These are phyloP conservation scores for Hoplias malabaricus DNA, from an alignment of 2,113 vertebrate species.

Conservation along the genomic window DNA sequence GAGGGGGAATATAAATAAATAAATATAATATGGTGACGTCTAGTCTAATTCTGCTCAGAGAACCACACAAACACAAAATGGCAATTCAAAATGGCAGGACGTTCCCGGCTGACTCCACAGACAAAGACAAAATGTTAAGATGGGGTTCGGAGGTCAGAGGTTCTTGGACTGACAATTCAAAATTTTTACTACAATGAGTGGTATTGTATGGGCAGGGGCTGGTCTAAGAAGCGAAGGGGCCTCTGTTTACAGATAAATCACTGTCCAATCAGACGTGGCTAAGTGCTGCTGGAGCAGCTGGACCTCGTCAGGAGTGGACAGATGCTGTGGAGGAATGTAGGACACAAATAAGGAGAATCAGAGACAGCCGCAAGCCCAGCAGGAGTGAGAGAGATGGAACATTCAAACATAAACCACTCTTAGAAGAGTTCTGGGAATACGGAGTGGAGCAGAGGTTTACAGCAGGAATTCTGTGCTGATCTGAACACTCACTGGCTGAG, in stretches of 20 bases:
- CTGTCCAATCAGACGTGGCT: constrained; percentile 23
- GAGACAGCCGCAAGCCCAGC: constrained; percentile 26
- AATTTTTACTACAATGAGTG: constrained; percentile 33
- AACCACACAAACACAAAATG: constrained; percentile 18
- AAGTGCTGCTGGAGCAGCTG: constrained; percentile 36
- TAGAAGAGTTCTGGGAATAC: constrained; percentile 1
- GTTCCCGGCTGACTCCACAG: neutral
- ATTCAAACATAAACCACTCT: constrained; percentile 1
- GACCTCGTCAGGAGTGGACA: constrained; percentile 42
- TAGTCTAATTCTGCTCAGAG: neutral
- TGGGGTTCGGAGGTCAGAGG: neutral
- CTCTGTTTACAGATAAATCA: constrained; percentile 48
- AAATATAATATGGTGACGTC: no score
- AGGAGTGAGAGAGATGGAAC: constrained; percentile 17
- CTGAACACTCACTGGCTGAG: neutral
- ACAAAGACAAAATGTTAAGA: neutral
- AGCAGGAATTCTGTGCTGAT: constrained; percentile 4
- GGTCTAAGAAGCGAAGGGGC: constrained; percentile 5
- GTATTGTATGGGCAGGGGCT: constrained; percentile 33
- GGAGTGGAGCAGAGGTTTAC: constrained; percentile 3
- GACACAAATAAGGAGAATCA: constrained; percentile 31
- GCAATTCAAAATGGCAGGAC: constrained; percentile 18
- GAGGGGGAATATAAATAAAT: neutral
- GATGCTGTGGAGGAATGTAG: constrained; percentile 43
- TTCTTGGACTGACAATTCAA: constrained; percentile 9